phyloP scores from a whole-genome alignment of 1,140 invertebrate species.

The Drosophila kepulauana region DNA sequence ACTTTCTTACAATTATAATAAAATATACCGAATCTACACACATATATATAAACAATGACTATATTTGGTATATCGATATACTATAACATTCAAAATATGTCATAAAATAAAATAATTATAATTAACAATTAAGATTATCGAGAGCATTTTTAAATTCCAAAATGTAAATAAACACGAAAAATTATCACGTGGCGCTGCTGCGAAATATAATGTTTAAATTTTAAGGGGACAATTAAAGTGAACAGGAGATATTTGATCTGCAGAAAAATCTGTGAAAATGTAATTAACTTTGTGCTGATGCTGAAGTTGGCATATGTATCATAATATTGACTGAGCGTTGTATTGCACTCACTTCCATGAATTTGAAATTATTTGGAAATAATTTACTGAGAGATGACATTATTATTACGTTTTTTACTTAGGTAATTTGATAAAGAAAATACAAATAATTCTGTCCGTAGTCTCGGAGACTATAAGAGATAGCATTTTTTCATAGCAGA shows the following conservation, averaged over 20 bases:
- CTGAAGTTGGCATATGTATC: constrained; percentile 15
- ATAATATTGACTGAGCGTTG: constrained; percentile 12
- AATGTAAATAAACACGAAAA: constrained; percentile 1
- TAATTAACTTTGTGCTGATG: constrained; percentile 16
- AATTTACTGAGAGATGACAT: too few species aligned
- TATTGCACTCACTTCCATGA: background rate
- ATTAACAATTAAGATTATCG: background rate
- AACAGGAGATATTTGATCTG: constrained; percentile 7
- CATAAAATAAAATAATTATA: too few species aligned
- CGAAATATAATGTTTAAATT: constrained; percentile 25
- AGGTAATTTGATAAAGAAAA: too few species aligned
- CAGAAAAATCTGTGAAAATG: background rate
- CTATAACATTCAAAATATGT: too few species aligned
- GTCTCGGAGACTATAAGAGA: too few species aligned
- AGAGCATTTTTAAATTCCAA: background rate
- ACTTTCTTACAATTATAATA: too few species aligned
- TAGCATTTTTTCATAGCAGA: too few species aligned
- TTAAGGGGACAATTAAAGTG: constrained; percentile 19
- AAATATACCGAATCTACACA: too few species aligned
- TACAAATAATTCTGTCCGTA: too few species aligned
- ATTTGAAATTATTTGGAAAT: background rate
- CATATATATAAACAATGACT: too few species aligned
- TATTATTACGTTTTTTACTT: too few species aligned
- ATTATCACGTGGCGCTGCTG: background rate
- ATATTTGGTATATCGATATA: too few species aligned